Percentiles rank a stretch among this genome's conserved stretches.
These are phyloP conservation scores for Idaea aversata DNA, from an alignment of 2,888 invertebrate species.

Conservation along the genomic window DNA sequence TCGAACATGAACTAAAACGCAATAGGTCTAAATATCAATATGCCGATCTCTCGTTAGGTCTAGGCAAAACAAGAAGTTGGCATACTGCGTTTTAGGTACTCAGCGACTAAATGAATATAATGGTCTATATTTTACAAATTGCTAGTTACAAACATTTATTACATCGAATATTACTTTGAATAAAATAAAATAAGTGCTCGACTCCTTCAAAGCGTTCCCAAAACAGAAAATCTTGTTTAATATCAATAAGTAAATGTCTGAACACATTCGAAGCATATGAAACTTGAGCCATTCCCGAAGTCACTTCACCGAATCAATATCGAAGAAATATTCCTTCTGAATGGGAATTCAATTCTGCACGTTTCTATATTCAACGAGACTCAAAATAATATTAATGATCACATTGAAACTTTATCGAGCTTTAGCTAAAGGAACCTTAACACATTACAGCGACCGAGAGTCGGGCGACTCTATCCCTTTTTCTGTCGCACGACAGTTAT, in stretches of 20 bases:
- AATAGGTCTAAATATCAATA: no score
- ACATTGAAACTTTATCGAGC: constrained; percentile 31
- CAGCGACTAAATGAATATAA: no score
- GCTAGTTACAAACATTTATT: neutral
- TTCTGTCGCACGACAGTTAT: neutral
- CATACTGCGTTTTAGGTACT: no score
- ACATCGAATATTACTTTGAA: neutral
- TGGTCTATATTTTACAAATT: neutral
- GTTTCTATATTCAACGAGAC: constrained; percentile 32
- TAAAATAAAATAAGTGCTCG: neutral
- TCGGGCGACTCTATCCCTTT: neutral
- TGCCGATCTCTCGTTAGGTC: no score
- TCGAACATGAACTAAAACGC: no score
- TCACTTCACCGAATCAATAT: constrained; percentile 38
- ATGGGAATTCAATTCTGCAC: constrained; percentile 43
- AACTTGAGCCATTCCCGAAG: constrained; percentile 33
- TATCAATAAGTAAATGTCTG: constrained; percentile 31
- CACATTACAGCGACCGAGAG: neutral
- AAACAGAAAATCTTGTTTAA: constrained; percentile 24
- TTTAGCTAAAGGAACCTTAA: constrained; percentile 4
- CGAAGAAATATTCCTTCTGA: constrained; percentile 40
- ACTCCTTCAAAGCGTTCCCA: neutral
- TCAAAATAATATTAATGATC: constrained; percentile 40
- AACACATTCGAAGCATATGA: constrained; percentile 35
- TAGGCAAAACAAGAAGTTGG: no score